phyloP scores from a whole-genome alignment of 2,888 invertebrate species.

The Pseudococcus jackbeardsleyi region DNA sequence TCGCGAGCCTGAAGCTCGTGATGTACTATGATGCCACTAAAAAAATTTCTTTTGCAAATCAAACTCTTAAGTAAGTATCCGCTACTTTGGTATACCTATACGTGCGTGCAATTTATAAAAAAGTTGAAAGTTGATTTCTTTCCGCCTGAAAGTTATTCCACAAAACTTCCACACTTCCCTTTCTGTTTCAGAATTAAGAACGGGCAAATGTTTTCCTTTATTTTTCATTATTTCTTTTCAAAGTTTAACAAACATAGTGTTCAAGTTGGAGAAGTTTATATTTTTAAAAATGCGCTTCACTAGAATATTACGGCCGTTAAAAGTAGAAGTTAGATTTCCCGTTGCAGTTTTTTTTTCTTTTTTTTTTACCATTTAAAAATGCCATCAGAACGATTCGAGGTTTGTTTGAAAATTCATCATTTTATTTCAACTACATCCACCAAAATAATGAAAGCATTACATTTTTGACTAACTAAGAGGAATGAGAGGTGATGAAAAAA shows the following conservation, averaged over 20 bases:
- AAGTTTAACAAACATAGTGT: conserved; percentile 8
- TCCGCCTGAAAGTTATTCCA: neutral
- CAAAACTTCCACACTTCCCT: neutral
- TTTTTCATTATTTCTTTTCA: conserved; percentile 35
- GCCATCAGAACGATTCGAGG: too few species aligned
- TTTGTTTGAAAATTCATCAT: too few species aligned
- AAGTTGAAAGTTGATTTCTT: conserved; percentile 8
- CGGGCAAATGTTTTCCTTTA: conserved; percentile 15
- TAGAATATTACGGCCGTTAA: neutral
- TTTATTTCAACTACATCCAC: too few species aligned
- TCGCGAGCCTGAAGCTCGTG: neutral
- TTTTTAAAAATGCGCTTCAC: neutral
- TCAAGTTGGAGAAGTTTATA: neutral
- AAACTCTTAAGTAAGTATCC: neutral
- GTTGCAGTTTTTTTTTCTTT: neutral
- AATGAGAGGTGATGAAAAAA: too few species aligned
- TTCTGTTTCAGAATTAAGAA: neutral
- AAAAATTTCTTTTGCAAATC: neutral
- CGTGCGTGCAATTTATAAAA: conserved; percentile 20
- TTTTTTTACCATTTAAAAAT: neutral
- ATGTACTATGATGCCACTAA: neutral
- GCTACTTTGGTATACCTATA: conserved; percentile 1
- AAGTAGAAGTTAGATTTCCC: neutral
- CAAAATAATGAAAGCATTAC: too few species aligned
- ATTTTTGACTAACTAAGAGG: too few species aligned